Evolutionary conservation across 1,140 invertebrate species (phyloP), one percentile per base, ranked within the genome.

Genomic region (Oncopodura yosiiana): DNA sequence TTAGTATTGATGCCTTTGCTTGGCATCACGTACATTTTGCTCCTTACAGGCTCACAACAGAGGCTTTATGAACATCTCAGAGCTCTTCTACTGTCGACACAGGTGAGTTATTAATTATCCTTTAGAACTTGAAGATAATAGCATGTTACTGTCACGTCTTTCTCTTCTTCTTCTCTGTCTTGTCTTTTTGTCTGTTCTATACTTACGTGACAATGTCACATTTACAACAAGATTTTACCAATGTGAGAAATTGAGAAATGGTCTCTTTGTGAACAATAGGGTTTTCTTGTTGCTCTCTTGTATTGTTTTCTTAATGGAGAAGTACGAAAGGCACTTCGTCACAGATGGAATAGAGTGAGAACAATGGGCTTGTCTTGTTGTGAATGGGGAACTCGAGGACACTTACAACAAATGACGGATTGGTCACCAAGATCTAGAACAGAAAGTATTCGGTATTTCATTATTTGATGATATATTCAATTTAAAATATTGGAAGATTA

Each of bases 251-350:
- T n/a, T n/a, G n/a, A n/a, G n/a, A n/a, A n/a, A n/a, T n/a, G n/a
- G n/a, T n/a, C n/a, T n/a, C n/a, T 39, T 23, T 36, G n/a, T 43
- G 16, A 16, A 26, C 66, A 65, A 29, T 73, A 91, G 85, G 87
- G 88, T 60, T 81, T 90, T 66, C 81, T 81, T 26, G 86, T 92
- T 45, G 84, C 87, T 24, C 68, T 93, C 19, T 84, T 92, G 70
- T 93, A 91, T 73, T 93, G 90, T 71, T 93, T 93, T 70, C 77
- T 92, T 57, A 94, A 93, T 73, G 86, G 84, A 2, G 90, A 94
- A 73, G 91, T 95, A 9, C 81, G 86, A 46, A 87, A 86, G 65
- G 81, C 86, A 0, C 71, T 92, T 50, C 75, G 81, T 44, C 84
- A 91, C 71, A 86, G 87, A 67, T 77, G 86, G 53, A 77, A 80